These are phyloP conservation scores for Actinia tenebrosa DNA, from an alignment of 64 coral and sea anemone genomes.

Conservation along the genomic window DNA sequence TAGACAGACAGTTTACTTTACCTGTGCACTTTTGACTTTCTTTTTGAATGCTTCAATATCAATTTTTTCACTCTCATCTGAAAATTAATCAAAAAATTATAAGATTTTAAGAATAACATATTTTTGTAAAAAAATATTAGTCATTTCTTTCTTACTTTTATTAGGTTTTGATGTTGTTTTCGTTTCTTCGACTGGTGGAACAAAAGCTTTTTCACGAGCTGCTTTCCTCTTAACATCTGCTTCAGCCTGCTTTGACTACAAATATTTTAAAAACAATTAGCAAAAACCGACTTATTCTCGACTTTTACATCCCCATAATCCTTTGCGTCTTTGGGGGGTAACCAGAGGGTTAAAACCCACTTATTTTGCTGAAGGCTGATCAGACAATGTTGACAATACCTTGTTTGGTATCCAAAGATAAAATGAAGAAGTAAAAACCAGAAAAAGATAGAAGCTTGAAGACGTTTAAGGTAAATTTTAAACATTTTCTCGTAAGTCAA, in stretches of 20 bases:
- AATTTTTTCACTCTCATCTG: slow-evolving; percentile 50
- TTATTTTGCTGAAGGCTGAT: too few relatives aligned
- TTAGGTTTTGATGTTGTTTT: slow-evolving; percentile 30
- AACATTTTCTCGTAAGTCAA: too few relatives aligned
- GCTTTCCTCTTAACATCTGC: slow-evolving; percentile 68
- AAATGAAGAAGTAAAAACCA: too few relatives aligned
- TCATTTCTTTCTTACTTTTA: slow-evolving; percentile 35
- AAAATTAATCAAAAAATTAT: slow-evolving; percentile 5
- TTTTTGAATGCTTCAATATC: slow-evolving; percentile 81
- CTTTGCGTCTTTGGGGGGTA: too few relatives aligned
- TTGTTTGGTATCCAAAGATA: too few relatives aligned
- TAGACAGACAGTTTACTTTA: background rate
- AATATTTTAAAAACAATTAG: background rate
- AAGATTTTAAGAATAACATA: background rate
- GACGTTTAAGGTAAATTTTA: too few relatives aligned
- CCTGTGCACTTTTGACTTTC: slow-evolving; percentile 77
- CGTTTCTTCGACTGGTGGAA: slow-evolving; percentile 76
- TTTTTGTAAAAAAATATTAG: background rate
- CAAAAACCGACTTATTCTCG: background rate
- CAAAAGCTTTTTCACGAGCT: slow-evolving; percentile 63
- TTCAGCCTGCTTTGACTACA: slow-evolving; percentile 61
- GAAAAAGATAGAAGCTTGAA: too few relatives aligned
- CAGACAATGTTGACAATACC: too few relatives aligned
- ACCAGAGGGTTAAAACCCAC: too few relatives aligned
- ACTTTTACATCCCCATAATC: too few relatives aligned